Conservation (phyloP, 2,797 vertebrate species). For the Argya squamiceps region DNA sequence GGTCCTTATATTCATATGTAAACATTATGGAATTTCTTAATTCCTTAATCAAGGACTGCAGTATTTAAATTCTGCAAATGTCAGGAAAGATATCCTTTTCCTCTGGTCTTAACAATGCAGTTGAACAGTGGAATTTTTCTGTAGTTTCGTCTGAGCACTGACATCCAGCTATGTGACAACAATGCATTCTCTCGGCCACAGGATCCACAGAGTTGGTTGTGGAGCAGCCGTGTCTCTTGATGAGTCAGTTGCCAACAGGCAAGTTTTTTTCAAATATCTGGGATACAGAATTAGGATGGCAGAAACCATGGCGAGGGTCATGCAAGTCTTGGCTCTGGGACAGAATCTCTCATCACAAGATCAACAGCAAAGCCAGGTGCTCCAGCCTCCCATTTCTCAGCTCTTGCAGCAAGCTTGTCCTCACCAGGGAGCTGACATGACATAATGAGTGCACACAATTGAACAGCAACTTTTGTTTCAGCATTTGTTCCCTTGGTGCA, state of each 20-base stretch:
- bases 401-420: not conserved
- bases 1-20: not conserved
- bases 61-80: not conserved
- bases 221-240: not conserved
- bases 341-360: not conserved
- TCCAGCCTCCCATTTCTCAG: not conserved
- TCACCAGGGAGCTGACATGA: not conserved
- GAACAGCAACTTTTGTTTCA: not conserved
- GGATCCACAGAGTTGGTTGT: not conserved
- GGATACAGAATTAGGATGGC: not conserved
- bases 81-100: not conserved
- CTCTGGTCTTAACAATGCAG: not conserved
- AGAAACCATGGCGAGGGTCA: not conserved
- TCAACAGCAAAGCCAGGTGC: not conserved
- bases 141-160: not conserved
- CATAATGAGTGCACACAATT: accelerated
- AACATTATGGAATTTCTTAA: not conserved
- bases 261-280: not conserved
- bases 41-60: not conserved
- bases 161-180: not conserved
- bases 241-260: not conserved
- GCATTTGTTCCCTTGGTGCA: not conserved
- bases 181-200: not conserved
- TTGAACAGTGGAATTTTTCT: not conserved
- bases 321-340: not conserved